Base-by-base conservation (phyloP, 2,797 vertebrate species). In the Notoglanidium macrostoma region DNA sequence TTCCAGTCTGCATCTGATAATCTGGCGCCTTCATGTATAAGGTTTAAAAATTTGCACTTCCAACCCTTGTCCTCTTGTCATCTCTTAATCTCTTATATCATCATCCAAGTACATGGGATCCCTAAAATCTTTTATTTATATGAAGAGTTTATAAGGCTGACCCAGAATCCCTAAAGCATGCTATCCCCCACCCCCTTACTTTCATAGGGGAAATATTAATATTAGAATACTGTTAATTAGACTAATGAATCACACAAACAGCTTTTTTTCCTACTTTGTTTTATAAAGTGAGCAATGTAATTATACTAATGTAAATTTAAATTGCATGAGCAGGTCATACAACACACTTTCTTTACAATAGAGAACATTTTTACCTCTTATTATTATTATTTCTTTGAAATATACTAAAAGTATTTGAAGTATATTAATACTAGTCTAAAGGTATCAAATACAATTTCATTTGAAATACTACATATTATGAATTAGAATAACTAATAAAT, bases 21-120 rank as follows among this genome's bases (percentile, higher is more conserved):
- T 79, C 51, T 79, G 76, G 76, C 76, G 10, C 76, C 54, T 57
- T 79, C 21, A n/a, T 81, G 40, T 81, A 63, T 44, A 81, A n/a
- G 57, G 23, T 61, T 61, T 63, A 63, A 63, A 46, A 8, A 17
- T 81, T 81, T 44, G 35, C 32, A 61, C 55, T 80, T 59, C 54
- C 17, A 78, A 35, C 29, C 35, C 54, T 35, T 80, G 78, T 80
- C 49, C 29, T 55, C 54, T 35, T 80, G 78, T 80, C 49, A 49
- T 2, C 55, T 51, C 26, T 54, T 61, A 61, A 80, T 44, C 23
- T 61, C 10, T 59, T 32, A 59, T 40, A 29, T 54, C 26, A 74
- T 74, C 51, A 78, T 78, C 9, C 76, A 40, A 79, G 9, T 59
- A 23, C 77, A 35, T 32, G 12, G 15, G 17, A 78, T 78, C 15